phyloP scores from a whole-genome alignment of 2,888 invertebrate genomes.

The Rapana venosa region DNA sequence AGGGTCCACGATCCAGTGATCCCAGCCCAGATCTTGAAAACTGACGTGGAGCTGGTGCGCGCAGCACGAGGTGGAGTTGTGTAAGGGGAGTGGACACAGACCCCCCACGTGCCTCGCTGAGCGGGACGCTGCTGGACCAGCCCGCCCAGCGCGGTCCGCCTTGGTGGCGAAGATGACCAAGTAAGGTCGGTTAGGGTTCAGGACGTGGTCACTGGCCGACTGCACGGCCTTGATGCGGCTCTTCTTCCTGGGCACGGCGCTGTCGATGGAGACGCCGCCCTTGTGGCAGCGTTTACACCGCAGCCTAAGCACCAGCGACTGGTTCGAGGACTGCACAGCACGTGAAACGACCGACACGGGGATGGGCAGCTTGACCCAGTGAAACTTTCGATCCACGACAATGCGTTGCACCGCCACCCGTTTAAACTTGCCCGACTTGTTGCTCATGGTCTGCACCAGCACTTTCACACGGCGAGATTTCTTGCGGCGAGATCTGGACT shows the following conservation, averaged over 20 bases:
- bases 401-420: slow-evolving; percentile 35
- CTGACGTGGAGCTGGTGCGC: slow-evolving; percentile 10
- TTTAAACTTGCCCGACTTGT: slow-evolving; percentile 35
- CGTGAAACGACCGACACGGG: slow-evolving; percentile 31
- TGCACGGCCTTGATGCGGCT: not conserved
- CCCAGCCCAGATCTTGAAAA: slow-evolving; percentile 40
- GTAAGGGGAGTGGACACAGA: not conserved
- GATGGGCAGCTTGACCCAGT: slow-evolving; percentile 30
- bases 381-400: slow-evolving; percentile 20
- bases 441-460: slow-evolving; percentile 33
- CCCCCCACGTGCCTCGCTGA: not conserved
- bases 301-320: slow-evolving; percentile 31
- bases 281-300: slow-evolving; percentile 38
- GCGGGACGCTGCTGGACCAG: not conserved
- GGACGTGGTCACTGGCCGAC: not conserved
- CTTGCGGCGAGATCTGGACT: slow-evolving; percentile 2
- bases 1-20: slow-evolving; percentile 40
- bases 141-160: not conserved
- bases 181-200: slow-evolving; percentile 39
- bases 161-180: slow-evolving; percentile 32
- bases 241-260: slow-evolving; percentile 8
- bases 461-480: slow-evolving; percentile 7
- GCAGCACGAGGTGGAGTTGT: not conserved
- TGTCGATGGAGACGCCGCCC: slow-evolving; percentile 26
- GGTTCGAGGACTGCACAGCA: slow-evolving; percentile 30